Evolutionary conservation across 2,888 invertebrate genomes (phyloP).

Genomic region (Onthophagus sagittarius): DNA sequence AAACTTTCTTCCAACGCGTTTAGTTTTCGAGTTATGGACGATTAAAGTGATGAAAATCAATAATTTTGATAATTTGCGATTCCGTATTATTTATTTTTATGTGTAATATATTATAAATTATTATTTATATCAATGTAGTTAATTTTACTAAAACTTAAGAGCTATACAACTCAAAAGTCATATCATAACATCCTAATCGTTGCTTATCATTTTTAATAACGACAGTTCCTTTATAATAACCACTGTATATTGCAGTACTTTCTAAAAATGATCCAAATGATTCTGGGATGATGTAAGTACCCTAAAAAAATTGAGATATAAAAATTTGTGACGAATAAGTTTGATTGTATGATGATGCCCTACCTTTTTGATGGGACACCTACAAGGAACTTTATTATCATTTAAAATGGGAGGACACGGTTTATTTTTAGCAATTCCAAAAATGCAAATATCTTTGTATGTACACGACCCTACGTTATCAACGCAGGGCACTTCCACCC

Average conservation of each 20-base stretch:
- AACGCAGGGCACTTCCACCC: slow-evolving; percentile 34
- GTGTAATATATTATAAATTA: too few relatives aligned
- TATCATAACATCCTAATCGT: slow-evolving; percentile 31
- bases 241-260: slow-evolving; percentile 25
- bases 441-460: slow-evolving; percentile 33
- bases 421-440: slow-evolving; percentile 29
- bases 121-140: too few relatives aligned
- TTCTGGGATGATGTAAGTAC: slow-evolving; percentile 33
- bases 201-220: slow-evolving; percentile 22
- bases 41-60: too few relatives aligned
- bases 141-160: too few relatives aligned
- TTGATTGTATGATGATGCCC: neutral
- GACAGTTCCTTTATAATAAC: slow-evolving; percentile 30
- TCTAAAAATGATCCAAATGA: slow-evolving; percentile 24
- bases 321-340: neutral
- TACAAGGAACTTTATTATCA: slow-evolving; percentile 34
- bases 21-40: too few relatives aligned
- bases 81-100: too few relatives aligned
- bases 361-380: slow-evolving; percentile 35
- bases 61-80: too few relatives aligned
- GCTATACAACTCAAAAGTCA: slow-evolving; percentile 26
- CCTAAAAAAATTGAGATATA: slow-evolving; percentile 27
- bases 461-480: slow-evolving; percentile 35
- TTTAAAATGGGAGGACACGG: slow-evolving; percentile 30
- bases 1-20: too few relatives aligned